Conservation (phyloP, 2,797 vertebrate species). For the Chrosomus eos region DNA sequence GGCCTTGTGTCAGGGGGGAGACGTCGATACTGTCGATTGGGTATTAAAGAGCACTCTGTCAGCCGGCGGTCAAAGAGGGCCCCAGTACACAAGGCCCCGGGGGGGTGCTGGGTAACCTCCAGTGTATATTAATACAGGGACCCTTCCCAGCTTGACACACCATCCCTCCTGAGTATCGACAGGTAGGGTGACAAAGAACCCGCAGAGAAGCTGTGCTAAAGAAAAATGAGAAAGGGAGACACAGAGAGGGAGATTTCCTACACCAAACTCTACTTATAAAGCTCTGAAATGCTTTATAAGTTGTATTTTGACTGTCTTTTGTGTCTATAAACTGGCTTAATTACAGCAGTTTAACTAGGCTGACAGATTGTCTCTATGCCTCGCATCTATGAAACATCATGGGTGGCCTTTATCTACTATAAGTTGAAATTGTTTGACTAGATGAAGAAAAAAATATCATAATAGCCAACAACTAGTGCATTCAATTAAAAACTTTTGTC, state of each 20-base stretch:
- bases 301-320: not conserved
- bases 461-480: not conserved
- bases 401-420: not conserved
- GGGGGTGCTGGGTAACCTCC: conserved; percentile 65
- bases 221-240: conserved; percentile 8
- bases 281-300: not conserved
- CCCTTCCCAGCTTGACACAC: conserved; percentile 68
- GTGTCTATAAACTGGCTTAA: not conserved
- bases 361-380: not conserved
- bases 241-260: not conserved
- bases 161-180: conserved; percentile 72
- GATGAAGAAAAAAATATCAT: not conserved
- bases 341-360: not conserved
- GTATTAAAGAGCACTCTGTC: conserved; percentile 83
- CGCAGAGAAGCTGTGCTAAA: conserved; percentile 42
- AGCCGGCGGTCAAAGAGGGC: conserved; percentile 68
- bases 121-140: conserved; percentile 71
- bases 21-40: conserved; percentile 82
- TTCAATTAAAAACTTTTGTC: not conserved
- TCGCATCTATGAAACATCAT: not conserved
- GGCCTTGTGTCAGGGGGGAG: conserved; percentile 56
- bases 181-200: conserved; percentile 71
- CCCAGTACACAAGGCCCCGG: conserved; percentile 46
- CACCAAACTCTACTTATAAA: not conserved
- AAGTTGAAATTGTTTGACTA: not conserved